Evolutionary conservation across 2,797 vertebrate genomes (phyloP), one percentile per base, ranked within the genome.

Genomic region (Miichthys miiuy): DNA sequence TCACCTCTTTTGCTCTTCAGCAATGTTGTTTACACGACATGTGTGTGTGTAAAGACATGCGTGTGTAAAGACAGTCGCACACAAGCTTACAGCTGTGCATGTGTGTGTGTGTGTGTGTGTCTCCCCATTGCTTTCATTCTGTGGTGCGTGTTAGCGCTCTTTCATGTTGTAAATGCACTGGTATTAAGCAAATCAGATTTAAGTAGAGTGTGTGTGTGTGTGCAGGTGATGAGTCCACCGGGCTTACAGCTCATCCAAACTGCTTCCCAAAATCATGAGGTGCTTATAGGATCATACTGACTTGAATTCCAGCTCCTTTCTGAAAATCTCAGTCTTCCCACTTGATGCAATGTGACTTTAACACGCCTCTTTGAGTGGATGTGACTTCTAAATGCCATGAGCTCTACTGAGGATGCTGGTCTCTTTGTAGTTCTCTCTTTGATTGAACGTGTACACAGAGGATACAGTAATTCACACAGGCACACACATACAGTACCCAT

Each of bases 361-460:
- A 72, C 72, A n/a, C 5, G 3, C 34, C 42, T 61, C 51, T 73
- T 68, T 73, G 62, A 79, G 63, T 42, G 60, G 75, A 57, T 68
- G 70, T 21, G 69, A 75, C 71, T 65, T 77, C 63, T 61, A 66
- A 81, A 77, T 50, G 44, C 47, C 56, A 12, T 0, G 0, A 64
- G 63, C 47, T 58, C 68, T 47, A 77, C 83, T 57, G 73, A 79
- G 75, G 72, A 51, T 16, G 20, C 52, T 1, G 3, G 48, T 72
- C 55, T 81, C 62, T 88, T 85, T 89, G 77, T 84, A 70, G 72
- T 82, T 84, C 25, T 79, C 70, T 50, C 77, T 87, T 76, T 85
- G 77, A 81, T 68, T 77, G 74, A 81, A 7, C 9, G 6, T 20
- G 38, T 23, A 51, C 67, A 48, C 82, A 72, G 75, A 75, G 47